Evolutionary conservation across 1,140 invertebrate species (phyloP).

Genomic region (Zaprionus inermis): DNA sequence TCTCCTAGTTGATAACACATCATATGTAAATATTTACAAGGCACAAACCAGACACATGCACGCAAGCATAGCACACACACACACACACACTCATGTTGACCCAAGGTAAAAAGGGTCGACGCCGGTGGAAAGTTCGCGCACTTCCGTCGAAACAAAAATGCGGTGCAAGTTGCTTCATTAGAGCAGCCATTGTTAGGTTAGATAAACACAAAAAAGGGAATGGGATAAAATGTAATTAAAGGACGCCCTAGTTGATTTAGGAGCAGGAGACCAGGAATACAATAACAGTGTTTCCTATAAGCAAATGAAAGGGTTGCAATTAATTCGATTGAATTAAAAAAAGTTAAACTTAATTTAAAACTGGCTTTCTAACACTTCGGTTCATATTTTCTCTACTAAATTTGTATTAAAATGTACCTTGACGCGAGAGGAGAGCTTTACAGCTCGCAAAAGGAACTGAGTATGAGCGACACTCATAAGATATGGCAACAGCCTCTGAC

Average conservation of each 20-base stretch:
- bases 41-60: constrained; percentile 4
- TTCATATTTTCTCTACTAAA: background rate
- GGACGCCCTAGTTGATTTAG: constrained; percentile 37
- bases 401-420: constrained; percentile 58
- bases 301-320: constrained; percentile 7
- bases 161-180: constrained; percentile 67
- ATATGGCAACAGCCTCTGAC: constrained; percentile 66
- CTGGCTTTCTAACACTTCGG: background rate
- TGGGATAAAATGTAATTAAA: constrained; percentile 60
- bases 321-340: constrained; percentile 7
- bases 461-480: constrained; percentile 53
- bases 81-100: constrained; percentile 43
- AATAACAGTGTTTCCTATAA: constrained; percentile 25
- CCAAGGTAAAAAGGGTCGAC: constrained; percentile 51
- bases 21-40: constrained; percentile 64
- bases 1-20: constrained; percentile 66
- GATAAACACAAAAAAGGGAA: constrained; percentile 45
- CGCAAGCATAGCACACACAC: constrained; percentile 11
- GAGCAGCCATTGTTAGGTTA: constrained; percentile 43
- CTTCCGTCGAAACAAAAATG: constrained; percentile 45
- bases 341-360: background rate
- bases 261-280: constrained; percentile 32
- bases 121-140: constrained; percentile 37
- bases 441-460: constrained; percentile 20
- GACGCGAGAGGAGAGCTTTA: constrained; percentile 23